A percentile compares a stretch with the other conserved stretches of the same genome.
phyloP scores from a whole-genome alignment of 2,888 invertebrate species.

The Eupithecia exiguata region DNA sequence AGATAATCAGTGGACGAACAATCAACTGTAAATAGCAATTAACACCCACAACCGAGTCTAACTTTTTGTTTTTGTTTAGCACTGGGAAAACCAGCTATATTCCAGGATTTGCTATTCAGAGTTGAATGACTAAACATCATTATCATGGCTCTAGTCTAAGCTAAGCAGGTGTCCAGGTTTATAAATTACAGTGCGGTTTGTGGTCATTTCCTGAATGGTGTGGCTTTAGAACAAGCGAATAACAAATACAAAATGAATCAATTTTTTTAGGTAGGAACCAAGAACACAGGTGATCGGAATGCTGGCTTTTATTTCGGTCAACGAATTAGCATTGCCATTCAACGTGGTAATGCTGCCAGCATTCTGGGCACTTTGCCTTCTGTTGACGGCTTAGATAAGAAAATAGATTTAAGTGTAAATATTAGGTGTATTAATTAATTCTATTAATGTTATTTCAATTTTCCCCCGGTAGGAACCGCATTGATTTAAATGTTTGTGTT shows the following conservation, averaged over 20 bases:
- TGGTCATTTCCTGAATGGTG: not conserved
- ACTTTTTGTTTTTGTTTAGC: not conserved
- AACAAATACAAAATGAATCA: conserved; percentile 3
- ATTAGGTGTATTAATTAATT: no score
- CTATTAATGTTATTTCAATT: no score
- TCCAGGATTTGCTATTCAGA: not conserved
- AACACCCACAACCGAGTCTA: not conserved
- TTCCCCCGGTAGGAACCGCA: not conserved
- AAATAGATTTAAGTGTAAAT: no score
- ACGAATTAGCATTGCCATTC: no score
- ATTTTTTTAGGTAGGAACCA: not conserved
- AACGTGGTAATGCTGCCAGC: no score
- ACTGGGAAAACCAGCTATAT: not conserved
- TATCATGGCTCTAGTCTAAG: not conserved
- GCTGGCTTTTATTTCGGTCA: no score
- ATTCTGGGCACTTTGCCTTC: no score
- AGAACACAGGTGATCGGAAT: no score
- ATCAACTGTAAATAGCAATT: not conserved
- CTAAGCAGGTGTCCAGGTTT: not conserved
- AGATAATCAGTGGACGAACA: not conserved
- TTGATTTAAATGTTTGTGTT: not conserved
- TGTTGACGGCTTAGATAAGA: no score
- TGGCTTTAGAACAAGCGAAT: not conserved
- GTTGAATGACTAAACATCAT: conserved; percentile 3
- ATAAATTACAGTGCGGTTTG: not conserved